These are phyloP conservation scores for Ceratotherium simum DNA, from an alignment of 2,113 vertebrate genomes.

Conservation along the genomic window DNA sequence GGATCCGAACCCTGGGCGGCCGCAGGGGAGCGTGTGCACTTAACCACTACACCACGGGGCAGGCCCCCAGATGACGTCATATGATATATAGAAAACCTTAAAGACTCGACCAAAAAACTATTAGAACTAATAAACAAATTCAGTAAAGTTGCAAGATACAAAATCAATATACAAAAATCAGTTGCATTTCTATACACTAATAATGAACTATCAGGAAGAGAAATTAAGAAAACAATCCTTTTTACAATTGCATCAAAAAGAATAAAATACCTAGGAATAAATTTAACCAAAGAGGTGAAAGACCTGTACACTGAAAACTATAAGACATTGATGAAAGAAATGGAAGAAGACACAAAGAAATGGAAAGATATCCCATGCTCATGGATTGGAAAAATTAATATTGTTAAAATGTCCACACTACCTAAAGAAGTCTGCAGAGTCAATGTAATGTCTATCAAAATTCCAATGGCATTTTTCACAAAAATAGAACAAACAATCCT, in stretches of 20 bases:
- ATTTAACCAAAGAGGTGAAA: neutral
- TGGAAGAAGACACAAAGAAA: neutral
- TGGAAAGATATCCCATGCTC: neutral
- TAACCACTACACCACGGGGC: too few species aligned
- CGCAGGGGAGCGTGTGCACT: too few species aligned
- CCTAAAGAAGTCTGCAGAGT: neutral
- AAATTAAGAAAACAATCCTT: neutral
- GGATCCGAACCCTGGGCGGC: too few species aligned
- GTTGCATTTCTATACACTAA: neutral
- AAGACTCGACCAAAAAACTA: neutral
- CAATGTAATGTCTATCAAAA: neutral
- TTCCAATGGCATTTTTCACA: neutral
- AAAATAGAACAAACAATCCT: neutral
- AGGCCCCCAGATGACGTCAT: neutral
- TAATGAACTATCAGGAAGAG: neutral
- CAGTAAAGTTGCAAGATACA: neutral
- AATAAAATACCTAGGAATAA: neutral
- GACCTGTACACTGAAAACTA: neutral
- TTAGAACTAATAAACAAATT: neutral
- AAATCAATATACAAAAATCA: neutral
- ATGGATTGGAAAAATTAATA: neutral
- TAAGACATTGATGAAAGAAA: neutral
- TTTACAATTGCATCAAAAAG: neutral
- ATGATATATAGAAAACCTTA: neutral
- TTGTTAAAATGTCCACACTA: neutral